Evolutionary conservation across 2,797 vertebrate species (phyloP), one percentile per base, ranked within the genome.

Genomic region (Oryzias sinensis): DNA sequence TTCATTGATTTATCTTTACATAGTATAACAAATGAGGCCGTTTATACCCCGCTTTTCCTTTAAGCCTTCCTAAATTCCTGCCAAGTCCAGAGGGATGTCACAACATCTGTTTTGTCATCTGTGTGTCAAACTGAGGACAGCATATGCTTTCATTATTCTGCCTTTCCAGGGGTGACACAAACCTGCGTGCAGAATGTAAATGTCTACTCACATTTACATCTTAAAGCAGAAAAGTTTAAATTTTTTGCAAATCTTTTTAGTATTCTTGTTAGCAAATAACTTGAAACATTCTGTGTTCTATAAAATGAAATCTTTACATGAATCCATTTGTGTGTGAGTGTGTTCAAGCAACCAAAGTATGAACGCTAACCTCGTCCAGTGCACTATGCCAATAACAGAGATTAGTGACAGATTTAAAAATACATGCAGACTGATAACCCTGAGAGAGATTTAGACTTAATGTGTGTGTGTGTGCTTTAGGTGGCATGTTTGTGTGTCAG

Each of bases 381-480:
- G 65, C 70, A 65, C 67, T 62, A 73, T 73, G 77, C 77, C 83
- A 86, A 86, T 86, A 84, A 83, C 70, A 67, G 52, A 80, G 77
- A 82, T 89, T 85, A 83, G 68, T 67, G 69, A 73, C 65, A 80
- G 79, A 87, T 80, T 87, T 77, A 77, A 83, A 88, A 87, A 71
- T 65, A 69, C 56, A 67, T 70, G 63, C 59, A 67, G 63, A 70
- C 75, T 85, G 82, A 90, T 81, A 81, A 80, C 74, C 69, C 77
- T 53, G 69, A 83, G 66, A 74, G 63, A 73, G 81, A 83, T 83
- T 87, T 77, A 76, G 70, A 72, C 54, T 72, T 68, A 54, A 37
- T 64, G 18, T 60, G 9, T 59, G 40, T 53, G 54, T 52, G 55
- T 54, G 55, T 59, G 46, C 62, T 58, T 52, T 58, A 52, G 55